Percentiles rank a stretch among this genome's conserved stretches.
Conservation (phyloP, 1,140 invertebrate genomes). For the Eumeta japonica region DNA sequence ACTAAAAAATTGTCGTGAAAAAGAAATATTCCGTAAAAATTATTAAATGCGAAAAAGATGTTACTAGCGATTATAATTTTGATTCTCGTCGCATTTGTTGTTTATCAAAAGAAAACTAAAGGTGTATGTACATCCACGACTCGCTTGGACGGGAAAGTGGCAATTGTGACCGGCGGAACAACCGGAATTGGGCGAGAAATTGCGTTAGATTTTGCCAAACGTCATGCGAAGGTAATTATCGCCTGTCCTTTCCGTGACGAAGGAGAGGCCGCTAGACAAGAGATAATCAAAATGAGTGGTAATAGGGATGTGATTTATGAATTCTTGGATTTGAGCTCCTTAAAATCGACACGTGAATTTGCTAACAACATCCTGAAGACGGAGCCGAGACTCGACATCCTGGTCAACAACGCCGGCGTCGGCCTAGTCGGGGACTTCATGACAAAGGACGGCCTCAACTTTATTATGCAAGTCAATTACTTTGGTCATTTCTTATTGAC, state of each 20-base stretch:
- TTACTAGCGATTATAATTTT: constrained; percentile 7
- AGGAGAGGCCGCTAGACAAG: constrained; percentile 35
- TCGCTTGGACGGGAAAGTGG: constrained; percentile 63
- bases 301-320: constrained; percentile 31
- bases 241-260: constrained; percentile 63
- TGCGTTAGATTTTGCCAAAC: constrained; percentile 63
- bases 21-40: too few relatives aligned
- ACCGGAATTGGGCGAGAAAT: constrained; percentile 81
- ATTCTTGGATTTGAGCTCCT: constrained; percentile 29
- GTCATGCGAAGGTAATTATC: constrained; percentile 72
- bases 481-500: constrained; percentile 73
- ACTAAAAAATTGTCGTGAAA: too few relatives aligned
- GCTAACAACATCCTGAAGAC: constrained; percentile 43
- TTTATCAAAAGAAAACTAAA: constrained; percentile 17
- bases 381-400: constrained; percentile 60
- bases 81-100: constrained; percentile 1
- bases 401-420: constrained; percentile 75
- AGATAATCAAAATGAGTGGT: constrained; percentile 24
- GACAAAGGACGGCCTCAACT: constrained; percentile 66
- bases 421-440: constrained; percentile 36
- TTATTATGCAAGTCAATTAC: constrained; percentile 65
- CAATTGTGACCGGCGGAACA: constrained; percentile 80
- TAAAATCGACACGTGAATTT: constrained; percentile 26
- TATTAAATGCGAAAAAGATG: too few relatives aligned
- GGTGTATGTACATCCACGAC: constrained; percentile 34